Conservation (phyloP, 2,113 vertebrate species). For the Grus americana region DNA sequence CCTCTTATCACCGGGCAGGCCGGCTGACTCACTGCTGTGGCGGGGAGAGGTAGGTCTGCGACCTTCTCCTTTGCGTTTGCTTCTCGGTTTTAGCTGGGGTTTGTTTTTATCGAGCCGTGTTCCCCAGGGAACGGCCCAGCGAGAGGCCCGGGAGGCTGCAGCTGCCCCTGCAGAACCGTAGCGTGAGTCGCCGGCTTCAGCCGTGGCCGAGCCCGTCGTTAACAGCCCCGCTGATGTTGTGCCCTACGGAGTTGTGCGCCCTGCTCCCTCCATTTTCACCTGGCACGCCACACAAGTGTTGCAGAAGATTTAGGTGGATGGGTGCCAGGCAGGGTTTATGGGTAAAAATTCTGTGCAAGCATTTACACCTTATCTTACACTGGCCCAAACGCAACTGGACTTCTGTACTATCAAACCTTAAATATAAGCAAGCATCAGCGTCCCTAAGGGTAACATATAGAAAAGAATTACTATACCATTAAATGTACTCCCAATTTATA, state of each 20-base stretch:
- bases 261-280: fast-evolving
- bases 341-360: background rate
- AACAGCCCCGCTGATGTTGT: fast-evolving
- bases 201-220: fast-evolving
- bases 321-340: background rate
- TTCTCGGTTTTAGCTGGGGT: background rate
- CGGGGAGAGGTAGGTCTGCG: background rate
- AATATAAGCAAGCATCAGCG: too few species aligned
- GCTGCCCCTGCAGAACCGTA: background rate
- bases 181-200: background rate
- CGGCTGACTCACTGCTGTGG: background rate
- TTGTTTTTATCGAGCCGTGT: background rate
- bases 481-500: background rate
- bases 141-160: background rate
- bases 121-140: background rate
- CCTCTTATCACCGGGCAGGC: background rate
- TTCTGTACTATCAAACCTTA: fast-evolving
- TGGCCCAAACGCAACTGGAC: background rate
- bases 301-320: fast-evolving
- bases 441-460: background rate
- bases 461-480: fast-evolving
- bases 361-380: background rate
- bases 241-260: fast-evolving
- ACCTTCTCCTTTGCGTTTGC: background rate
- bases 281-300: fast-evolving